Base-by-base conservation (phyloP, 2,797 vertebrate genomes). In the Oreortyx pictus region DNA sequence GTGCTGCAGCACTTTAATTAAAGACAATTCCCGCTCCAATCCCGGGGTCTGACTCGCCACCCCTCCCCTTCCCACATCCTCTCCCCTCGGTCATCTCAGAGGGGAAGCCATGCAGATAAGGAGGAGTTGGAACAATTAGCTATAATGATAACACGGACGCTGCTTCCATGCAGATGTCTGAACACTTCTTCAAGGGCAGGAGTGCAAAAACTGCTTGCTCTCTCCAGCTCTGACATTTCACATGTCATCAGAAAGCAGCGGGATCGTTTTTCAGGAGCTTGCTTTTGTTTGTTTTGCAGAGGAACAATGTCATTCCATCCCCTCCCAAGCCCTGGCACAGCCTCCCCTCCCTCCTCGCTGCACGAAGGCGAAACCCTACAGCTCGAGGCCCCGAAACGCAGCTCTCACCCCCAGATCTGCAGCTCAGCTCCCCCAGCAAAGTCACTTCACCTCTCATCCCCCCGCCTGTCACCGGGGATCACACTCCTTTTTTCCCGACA, bases 1-100 rank as follows among this genome's bases (percentile, higher is more conserved):
- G 92, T 75, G 88, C 91, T 68, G 89, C 92, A 72, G 86, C 89
- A 82, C 94, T 96, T 95, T 92, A 93, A 95, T 94, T 86, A 83
- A 82, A 93, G 84, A 92, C 96, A 88, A 81, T 95, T 93, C 91
- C 88, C 88, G 82, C 70, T 90, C 83, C 86, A 92, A 91, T 91
- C 84, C 82, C 54, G 19, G 54, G 80, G 60, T 95, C 94, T 93
- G 80, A 92, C 60, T 92, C 91, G 64, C 60, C 70, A 61, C 86
- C 0, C 81, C 70, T 46, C 3, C 61, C 43, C 19, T 17, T 44
- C 60, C 66, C 67, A 61, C 31, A 72, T 9, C 67, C 77, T 78
- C 81, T 84, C 65, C 4, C 4, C 5, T 92, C 0, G 37, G 91
- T 82, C 91, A 68, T 80, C 86, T 71, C 75, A 82, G 75, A 46